Base-by-base conservation (phyloP, 2,888 invertebrate species). In the Glaucopsyche alexis region DNA sequence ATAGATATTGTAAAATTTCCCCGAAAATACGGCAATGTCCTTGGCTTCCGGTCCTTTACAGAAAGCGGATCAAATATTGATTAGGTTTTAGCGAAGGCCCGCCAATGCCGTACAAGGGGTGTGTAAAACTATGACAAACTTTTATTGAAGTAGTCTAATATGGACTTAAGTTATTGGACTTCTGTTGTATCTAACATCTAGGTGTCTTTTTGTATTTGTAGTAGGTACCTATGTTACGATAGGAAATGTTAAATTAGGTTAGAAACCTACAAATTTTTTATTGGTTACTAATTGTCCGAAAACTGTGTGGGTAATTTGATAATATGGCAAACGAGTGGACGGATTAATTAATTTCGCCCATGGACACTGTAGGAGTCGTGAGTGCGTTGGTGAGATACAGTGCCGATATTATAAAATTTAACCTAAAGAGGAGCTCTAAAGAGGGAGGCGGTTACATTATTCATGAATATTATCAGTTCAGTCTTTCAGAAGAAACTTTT, bases 401-500 rank as follows among this genome's bases (percentile, higher is more conserved):
- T 65, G 70, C 19, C 19, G 50, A 14, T 50, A 71, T 74, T 72
- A 50, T 50, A 72, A 72, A 64, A 65, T 64, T 73, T 71, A 70
- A 14, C 70, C 76, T 29, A 29, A 29, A 29, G 4, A 29, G 29
- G 29, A 4, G 29, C 72, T 78, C 38, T 76, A 77, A 77, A 73
- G 64, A 72, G 74, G 74, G 71, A 76, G 80, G 78, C 81, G 29
- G 29, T 82, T 84, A 83, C 79, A 84, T 85, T 85, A 86, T 85
- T 85, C 82, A 85, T 81, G 80, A 77, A 79, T 78, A 81, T 81
- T 81, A 83, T 79, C 81, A 79, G 78, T 82, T 80, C 78, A 80
- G 79, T 81, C 79, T 81, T 82, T 81, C 78, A 80, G 81, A 83
- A 81, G 80, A 81, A 84, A 84, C 82, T 84, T 82, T 81, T 80